Evolutionary conservation across 2,113 vertebrate genomes (phyloP).

Genomic region (Riparia riparia): DNA sequence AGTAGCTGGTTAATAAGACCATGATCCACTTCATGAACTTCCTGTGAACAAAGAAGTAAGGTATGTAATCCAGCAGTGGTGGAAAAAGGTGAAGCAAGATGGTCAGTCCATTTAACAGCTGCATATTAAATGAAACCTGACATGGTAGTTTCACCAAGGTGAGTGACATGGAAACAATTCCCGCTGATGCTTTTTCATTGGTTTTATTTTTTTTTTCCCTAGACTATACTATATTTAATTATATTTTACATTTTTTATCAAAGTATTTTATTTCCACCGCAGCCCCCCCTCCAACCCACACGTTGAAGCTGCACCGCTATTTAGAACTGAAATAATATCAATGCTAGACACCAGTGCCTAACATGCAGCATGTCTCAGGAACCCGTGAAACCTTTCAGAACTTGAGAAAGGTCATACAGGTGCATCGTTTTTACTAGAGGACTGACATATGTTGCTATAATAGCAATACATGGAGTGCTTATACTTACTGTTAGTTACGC

Average conservation of each 20-base stretch:
- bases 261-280: neutral
- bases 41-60: slow-evolving; percentile 64
- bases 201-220: neutral
- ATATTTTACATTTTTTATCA: neutral
- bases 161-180: neutral
- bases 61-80: neutral
- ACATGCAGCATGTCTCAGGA: fast-evolving
- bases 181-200: neutral
- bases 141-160: neutral
- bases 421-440: neutral
- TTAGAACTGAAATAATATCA: neutral
- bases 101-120: neutral
- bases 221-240: neutral
- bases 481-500: neutral
- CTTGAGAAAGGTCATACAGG: neutral
- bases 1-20: slow-evolving; percentile 52
- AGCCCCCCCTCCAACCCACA: neutral
- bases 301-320: neutral
- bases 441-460: too few relatives aligned
- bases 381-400: neutral
- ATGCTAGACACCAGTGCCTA: fast-evolving
- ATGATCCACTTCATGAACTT: slow-evolving; percentile 66
- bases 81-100: slow-evolving; percentile 13
- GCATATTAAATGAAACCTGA: neutral
- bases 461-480: neutral